Percentiles rank a stretch among this genome's conserved stretches.
Evolutionary conservation across 1,140 invertebrate genomes (phyloP).

Genomic region (Neocloeon triangulifer): DNA sequence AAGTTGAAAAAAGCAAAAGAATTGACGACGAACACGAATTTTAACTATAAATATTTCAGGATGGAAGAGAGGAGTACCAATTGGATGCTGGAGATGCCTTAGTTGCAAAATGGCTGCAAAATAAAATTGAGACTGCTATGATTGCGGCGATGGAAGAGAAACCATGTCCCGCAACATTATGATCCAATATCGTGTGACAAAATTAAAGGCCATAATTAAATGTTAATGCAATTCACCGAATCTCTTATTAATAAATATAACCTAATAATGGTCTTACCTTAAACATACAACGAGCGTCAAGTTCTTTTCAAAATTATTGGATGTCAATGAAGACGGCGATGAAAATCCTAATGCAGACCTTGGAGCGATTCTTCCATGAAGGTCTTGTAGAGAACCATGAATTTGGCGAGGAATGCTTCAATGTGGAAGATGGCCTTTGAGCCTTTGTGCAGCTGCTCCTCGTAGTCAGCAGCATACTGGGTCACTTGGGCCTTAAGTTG

Average conservation of each 20-base stretch:
- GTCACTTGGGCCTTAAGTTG: slow-evolving; percentile 69
- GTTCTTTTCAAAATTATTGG: too few species aligned
- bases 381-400: slow-evolving; percentile 84
- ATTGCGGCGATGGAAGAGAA: slow-evolving; percentile 41
- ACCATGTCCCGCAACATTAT: slow-evolving; percentile 15
- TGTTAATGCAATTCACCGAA: too few species aligned
- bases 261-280: too few species aligned
- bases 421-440: slow-evolving; percentile 92
- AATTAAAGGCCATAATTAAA: too few species aligned
- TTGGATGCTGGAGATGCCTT: slow-evolving; percentile 34
- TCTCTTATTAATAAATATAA: too few species aligned
- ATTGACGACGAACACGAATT: too few species aligned
- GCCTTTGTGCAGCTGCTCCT: slow-evolving; percentile 72
- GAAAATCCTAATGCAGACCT: not conserved
- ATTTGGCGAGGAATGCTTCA: slow-evolving; percentile 89
- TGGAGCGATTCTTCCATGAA: slow-evolving; percentile 37
- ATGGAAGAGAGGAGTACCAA: slow-evolving; percentile 30
- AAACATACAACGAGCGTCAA: too few species aligned
- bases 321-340: too few species aligned
- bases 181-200: too few species aligned
- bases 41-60: slow-evolving; percentile 18
- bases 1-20: too few species aligned
- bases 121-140: slow-evolving; percentile 47
- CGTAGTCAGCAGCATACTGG: slow-evolving; percentile 63
- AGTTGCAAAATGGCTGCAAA: slow-evolving; percentile 41